Percentiles rank a stretch among this genome's conserved stretches.
Evolutionary conservation across 2,888 invertebrate species (phyloP).

Genomic region (Microplitis manilae): DNA sequence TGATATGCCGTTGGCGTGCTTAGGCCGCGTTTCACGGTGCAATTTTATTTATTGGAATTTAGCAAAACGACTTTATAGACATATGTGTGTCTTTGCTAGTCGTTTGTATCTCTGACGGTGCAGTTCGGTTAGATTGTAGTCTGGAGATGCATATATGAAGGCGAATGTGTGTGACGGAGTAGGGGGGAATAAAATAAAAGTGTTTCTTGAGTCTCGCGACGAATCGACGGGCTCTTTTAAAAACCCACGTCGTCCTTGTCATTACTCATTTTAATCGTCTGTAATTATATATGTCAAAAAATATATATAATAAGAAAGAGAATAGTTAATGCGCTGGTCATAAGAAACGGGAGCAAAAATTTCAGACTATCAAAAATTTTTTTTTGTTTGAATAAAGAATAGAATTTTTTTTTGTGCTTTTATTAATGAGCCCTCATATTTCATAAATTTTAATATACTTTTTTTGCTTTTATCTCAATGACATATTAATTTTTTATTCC

Average conservation of each 20-base stretch:
- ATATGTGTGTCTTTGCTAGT: conserved; percentile 9
- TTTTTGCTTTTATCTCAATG: neutral
- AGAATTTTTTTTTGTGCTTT: conserved; percentile 18
- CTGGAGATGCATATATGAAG: neutral
- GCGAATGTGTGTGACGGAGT: neutral
- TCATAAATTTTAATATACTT: neutral
- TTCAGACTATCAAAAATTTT: conserved; percentile 4
- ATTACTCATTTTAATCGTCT: conserved; percentile 43
- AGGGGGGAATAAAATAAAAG: neutral
- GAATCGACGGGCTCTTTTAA: conserved; percentile 13
- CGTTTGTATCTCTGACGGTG: neutral
- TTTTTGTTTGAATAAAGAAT: neutral
- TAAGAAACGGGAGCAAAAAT: conserved; percentile 33
- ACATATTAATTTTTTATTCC: too few species aligned
- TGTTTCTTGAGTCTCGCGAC: conserved; percentile 12
- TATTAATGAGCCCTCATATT: conserved; percentile 7
- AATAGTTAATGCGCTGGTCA: conserved; percentile 16
- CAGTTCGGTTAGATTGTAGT: neutral
- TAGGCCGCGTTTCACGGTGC: conserved; percentile 63
- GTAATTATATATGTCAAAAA: conserved; percentile 38
- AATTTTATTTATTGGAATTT: conserved; percentile 61
- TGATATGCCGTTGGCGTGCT: conserved; percentile 67
- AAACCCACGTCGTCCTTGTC: conserved; percentile 17
- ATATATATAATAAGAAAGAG: conserved; percentile 6
- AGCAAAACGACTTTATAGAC: conserved; percentile 47